These are phyloP conservation scores for Epinephelus awoara DNA, from an alignment of 2,797 vertebrate species.

Conservation along the genomic window DNA sequence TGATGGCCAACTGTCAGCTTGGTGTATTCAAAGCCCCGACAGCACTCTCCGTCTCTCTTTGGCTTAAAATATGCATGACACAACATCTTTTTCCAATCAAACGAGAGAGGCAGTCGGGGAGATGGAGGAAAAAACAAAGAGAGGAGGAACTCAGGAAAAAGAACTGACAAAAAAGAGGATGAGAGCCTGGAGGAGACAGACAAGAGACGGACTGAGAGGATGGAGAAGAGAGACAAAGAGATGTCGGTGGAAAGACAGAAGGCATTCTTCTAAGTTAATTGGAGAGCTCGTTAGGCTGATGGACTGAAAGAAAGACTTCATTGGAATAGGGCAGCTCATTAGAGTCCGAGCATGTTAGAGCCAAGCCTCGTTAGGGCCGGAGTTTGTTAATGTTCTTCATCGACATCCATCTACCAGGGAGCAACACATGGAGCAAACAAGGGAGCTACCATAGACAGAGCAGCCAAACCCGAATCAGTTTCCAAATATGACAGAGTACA, in stretches of 20 bases:
- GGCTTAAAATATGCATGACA: slow-evolving; percentile 65
- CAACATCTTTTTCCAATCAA: slow-evolving; percentile 60
- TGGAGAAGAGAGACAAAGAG: slow-evolving; percentile 46
- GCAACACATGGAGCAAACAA: slow-evolving; percentile 3
- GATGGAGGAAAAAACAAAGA: slow-evolving; percentile 34
- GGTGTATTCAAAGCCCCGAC: slow-evolving; percentile 24
- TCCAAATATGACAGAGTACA: neutral
- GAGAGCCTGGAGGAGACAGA: slow-evolving; percentile 13
- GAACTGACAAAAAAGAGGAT: slow-evolving; percentile 30
- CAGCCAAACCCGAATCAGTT: slow-evolving; percentile 10
- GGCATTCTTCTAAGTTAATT: slow-evolving; percentile 70
- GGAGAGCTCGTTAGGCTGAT: slow-evolving; percentile 72
- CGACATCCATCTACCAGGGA: slow-evolving; percentile 27
- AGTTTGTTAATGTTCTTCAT: slow-evolving; percentile 48
- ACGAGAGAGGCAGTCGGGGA: slow-evolving; percentile 18
- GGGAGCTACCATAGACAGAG: slow-evolving; percentile 11
- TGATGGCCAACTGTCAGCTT: slow-evolving; percentile 30
- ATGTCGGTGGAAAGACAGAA: slow-evolving; percentile 44
- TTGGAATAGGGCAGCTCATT: slow-evolving; percentile 64
- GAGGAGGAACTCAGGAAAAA: slow-evolving; percentile 28
- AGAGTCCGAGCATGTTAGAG: slow-evolving; percentile 49
- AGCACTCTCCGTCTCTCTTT: slow-evolving; percentile 24
- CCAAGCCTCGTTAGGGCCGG: slow-evolving; percentile 47
- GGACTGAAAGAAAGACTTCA: slow-evolving; percentile 63
- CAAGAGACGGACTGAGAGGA: slow-evolving; percentile 16